These are phyloP conservation scores for Nasonia giraulti DNA, from an alignment of 1,140 invertebrate species.

Conservation along the genomic window DNA sequence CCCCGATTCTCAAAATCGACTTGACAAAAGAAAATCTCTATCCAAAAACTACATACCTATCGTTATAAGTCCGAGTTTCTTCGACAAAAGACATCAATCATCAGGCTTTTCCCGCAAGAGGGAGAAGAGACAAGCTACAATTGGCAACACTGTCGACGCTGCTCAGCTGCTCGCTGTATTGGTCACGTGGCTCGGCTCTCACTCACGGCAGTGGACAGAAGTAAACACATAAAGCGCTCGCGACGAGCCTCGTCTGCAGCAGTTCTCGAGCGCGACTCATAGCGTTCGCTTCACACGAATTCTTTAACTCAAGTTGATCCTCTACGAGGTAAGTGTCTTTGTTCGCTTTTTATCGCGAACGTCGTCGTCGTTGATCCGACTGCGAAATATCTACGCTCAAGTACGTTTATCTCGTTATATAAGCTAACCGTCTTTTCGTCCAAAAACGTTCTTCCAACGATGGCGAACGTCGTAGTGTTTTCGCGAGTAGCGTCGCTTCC, in stretches of 20 bases:
- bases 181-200: background rate
- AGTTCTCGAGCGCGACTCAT: background rate
- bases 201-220: conserved; percentile 20
- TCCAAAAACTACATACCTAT: background rate
- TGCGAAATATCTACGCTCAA: background rate
- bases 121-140: background rate
- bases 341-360: background rate
- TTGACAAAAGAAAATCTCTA: background rate
- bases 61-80: background rate
- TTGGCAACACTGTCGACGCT: background rate
- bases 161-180: background rate
- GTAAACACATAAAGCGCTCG: conserved; percentile 23
- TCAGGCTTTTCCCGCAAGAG: background rate
- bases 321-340: background rate
- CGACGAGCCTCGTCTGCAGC: background rate
- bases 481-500: too few species aligned
- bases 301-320: background rate
- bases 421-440: too few species aligned
- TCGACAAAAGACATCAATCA: background rate
- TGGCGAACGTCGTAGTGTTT: too few species aligned
- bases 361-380: background rate
- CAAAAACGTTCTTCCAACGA: too few species aligned
- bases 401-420: too few species aligned
- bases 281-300: background rate
- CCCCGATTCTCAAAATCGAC: background rate